phyloP scores from a whole-genome alignment of 2,113 vertebrate genomes.

The Brachirus orientalis region DNA sequence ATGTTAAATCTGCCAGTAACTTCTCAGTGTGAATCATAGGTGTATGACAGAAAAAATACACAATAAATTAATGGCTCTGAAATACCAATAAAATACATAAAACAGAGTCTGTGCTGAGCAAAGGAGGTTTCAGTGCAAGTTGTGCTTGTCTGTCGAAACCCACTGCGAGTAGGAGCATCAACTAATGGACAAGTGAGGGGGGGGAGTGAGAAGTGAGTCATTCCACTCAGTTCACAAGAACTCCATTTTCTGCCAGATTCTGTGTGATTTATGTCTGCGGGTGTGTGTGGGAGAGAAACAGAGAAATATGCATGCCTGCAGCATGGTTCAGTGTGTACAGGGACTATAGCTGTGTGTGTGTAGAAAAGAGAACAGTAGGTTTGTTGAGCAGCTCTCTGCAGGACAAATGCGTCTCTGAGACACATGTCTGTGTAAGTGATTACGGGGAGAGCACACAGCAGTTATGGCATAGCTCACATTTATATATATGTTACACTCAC shows the following conservation, averaged over 20 bases:
- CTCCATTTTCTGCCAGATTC: slow-evolving; percentile 36
- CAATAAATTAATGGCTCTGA: too few species aligned
- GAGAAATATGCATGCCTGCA: slow-evolving; percentile 25
- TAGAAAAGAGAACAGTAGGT: slow-evolving; percentile 40
- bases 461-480: slow-evolving; percentile 49
- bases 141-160: slow-evolving; percentile 32
- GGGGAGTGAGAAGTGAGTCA: slow-evolving; percentile 68
- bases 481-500: slow-evolving; percentile 12
- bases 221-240: slow-evolving; percentile 42
- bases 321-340: slow-evolving; percentile 4
- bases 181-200: slow-evolving; percentile 45
- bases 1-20: background rate
- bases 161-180: slow-evolving; percentile 18
- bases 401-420: slow-evolving; percentile 60
- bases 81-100: slow-evolving; percentile 14
- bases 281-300: background rate
- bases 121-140: slow-evolving; percentile 28
- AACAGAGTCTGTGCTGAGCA: slow-evolving; percentile 3
- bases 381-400: slow-evolving; percentile 37
- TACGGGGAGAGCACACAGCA: slow-evolving; percentile 29
- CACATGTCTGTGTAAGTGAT: slow-evolving; percentile 29
- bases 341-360: slow-evolving; percentile 10
- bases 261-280: slow-evolving; percentile 41
- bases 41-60: too few species aligned
- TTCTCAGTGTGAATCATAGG: background rate